Evolutionary conservation across 2,113 vertebrate species (phyloP).

Genomic region (Pandion haliaetus): DNA sequence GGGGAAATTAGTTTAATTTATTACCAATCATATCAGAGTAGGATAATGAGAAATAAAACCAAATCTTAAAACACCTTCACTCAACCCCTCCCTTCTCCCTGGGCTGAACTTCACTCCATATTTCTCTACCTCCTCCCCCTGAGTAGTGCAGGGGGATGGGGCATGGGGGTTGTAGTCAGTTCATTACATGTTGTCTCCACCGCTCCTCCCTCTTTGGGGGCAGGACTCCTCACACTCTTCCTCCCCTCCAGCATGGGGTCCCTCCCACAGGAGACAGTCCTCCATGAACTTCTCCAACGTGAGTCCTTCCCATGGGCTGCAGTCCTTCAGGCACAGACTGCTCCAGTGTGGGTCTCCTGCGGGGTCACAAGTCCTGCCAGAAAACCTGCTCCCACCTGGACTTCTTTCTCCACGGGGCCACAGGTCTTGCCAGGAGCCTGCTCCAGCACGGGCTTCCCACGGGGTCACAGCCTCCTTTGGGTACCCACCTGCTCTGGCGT

Average conservation of each 20-base stretch:
- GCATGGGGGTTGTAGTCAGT: not conserved
- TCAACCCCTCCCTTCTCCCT: not conserved
- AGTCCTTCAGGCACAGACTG: no score
- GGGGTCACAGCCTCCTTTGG: not conserved
- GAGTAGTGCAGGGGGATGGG: rapidly evolving
- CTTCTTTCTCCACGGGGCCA: rapidly evolving
- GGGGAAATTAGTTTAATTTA: not conserved
- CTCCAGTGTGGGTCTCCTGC: no score
- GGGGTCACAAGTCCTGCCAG: no score
- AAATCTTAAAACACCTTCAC: not conserved
- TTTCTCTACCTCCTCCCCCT: not conserved
- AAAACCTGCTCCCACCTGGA: no score
- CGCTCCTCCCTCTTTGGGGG: not conserved
- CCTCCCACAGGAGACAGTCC: no score
- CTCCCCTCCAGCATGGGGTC: not conserved
- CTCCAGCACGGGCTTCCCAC: rapidly evolving
- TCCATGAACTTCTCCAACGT: no score
- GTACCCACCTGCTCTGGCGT: rapidly evolving
- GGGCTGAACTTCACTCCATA: not conserved
- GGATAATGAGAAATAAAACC: not conserved
- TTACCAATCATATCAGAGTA: not conserved
- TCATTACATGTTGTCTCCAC: not conserved
- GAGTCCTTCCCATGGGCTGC: no score
- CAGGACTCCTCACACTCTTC: not conserved
- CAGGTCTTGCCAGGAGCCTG: not conserved